These are phyloP conservation scores for Caenorhabditis sulstoni DNA, from an alignment of 2,888 invertebrate species.

Conservation along the genomic window DNA sequence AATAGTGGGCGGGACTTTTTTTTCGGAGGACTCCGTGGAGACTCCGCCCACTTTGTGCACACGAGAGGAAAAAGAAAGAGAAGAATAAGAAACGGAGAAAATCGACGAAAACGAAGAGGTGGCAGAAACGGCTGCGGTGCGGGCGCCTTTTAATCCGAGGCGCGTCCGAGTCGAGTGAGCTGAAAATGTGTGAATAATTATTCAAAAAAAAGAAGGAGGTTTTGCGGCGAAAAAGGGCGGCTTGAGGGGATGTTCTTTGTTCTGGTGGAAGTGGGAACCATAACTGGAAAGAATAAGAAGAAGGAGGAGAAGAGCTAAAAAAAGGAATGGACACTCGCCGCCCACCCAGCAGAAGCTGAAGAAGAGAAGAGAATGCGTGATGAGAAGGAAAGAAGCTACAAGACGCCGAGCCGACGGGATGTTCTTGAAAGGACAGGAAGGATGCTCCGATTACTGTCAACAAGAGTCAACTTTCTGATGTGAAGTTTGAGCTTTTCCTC, in stretches of 20 bases:
- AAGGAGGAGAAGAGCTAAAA: neutral
- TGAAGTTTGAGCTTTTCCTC: conserved; percentile 24
- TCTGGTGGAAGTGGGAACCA: conserved; percentile 16
- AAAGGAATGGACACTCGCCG: conserved; percentile 9
- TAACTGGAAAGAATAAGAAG: conserved; percentile 1
- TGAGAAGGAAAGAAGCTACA: conserved; percentile 9
- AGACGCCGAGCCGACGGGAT: neutral
- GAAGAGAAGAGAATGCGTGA: neutral
- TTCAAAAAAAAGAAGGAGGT: conserved; percentile 26
- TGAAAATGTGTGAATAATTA: conserved; percentile 61
- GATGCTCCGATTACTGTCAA: conserved; percentile 6
- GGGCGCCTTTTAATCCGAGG: conserved; percentile 55
- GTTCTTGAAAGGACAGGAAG: neutral
- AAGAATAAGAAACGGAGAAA: neutral
- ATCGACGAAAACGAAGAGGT: conserved; percentile 18
- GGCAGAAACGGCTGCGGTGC: conserved; percentile 8
- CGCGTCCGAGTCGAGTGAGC: conserved; percentile 68
- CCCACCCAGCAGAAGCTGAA: no score
- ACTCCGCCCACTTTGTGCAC: conserved; percentile 40
- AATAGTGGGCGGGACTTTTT: conserved; percentile 20
- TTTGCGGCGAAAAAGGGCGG: neutral
- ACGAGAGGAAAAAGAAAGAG: conserved; percentile 9
- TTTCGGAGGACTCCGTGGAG: conserved; percentile 21
- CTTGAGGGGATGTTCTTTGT: conserved; percentile 37
- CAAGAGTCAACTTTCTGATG: neutral